These are phyloP conservation scores for Myripristis murdjan DNA, from an alignment of 2,797 vertebrate species.

Conservation along the genomic window DNA sequence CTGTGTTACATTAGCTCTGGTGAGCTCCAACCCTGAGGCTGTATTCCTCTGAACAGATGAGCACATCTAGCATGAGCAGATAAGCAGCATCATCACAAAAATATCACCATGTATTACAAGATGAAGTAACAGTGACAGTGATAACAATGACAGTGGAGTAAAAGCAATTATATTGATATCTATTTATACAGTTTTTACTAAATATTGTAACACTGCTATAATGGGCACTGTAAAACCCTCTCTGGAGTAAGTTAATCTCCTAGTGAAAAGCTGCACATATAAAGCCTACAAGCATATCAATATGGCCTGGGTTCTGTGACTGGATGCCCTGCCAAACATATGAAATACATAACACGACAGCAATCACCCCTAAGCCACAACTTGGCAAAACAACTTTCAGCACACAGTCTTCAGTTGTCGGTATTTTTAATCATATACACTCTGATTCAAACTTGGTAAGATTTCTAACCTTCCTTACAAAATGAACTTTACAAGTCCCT, in stretches of 20 bases:
- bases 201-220: neutral
- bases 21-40: too few relatives aligned
- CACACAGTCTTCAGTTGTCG: neutral
- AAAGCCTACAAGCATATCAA: neutral
- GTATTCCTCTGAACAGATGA: too few relatives aligned
- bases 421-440: neutral
- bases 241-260: neutral
- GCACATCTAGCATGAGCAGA: too few relatives aligned
- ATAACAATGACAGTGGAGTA: too few relatives aligned
- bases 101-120: too few relatives aligned
- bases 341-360: neutral
- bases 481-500: slow-evolving; percentile 9
- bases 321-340: neutral
- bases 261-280: neutral
- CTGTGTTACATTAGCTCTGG: too few relatives aligned
- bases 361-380: neutral
- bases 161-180: too few relatives aligned
- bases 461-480: neutral
- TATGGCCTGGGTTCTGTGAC: neutral
- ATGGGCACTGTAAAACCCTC: neutral
- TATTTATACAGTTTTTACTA: neutral
- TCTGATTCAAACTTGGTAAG: too few relatives aligned
- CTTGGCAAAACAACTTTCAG: neutral
- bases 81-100: too few relatives aligned
- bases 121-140: too few relatives aligned